A percentile compares a stretch with the other conserved stretches of the same genome.
Evolutionary conservation across 2,888 invertebrate genomes (phyloP).

Genomic region (Piscicola geometra): DNA sequence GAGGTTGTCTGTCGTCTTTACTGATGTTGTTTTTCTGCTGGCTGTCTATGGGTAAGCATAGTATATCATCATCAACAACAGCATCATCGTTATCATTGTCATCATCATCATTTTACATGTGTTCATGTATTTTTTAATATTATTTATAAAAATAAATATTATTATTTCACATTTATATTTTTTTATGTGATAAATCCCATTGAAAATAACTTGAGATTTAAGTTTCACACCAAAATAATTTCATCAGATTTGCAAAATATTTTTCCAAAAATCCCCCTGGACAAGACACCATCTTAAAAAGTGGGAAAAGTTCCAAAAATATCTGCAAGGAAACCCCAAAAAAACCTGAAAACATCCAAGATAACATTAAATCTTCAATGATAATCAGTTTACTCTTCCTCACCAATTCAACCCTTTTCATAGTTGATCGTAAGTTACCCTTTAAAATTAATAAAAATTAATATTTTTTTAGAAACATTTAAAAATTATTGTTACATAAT

Average conservation of each 20-base stretch:
- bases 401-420: conserved; percentile 78
- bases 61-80: no score
- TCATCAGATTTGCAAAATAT: background rate
- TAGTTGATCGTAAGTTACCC: conserved; percentile 71
- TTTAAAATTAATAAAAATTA: conserved; percentile 19
- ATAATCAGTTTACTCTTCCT: conserved; percentile 62
- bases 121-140: no score
- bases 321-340: background rate
- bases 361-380: conserved; percentile 40
- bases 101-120: no score
- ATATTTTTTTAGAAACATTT: no score
- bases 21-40: conserved; percentile 75
- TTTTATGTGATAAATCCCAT: no score
- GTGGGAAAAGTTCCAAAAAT: background rate
- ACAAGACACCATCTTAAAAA: background rate
- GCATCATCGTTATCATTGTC: no score
- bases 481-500: no score
- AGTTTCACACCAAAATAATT: no score
- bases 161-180: no score
- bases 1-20: conserved; percentile 77
- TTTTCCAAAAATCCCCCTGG: background rate
- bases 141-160: no score
- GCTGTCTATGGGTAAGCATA: conserved; percentile 69
- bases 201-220: no score
- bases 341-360: conserved; percentile 11